Percentiles rank a stretch among this genome's conserved stretches.
Conservation (phyloP, 2,113 vertebrate genomes). For the Pseudorhombus dupliciocellatus region DNA sequence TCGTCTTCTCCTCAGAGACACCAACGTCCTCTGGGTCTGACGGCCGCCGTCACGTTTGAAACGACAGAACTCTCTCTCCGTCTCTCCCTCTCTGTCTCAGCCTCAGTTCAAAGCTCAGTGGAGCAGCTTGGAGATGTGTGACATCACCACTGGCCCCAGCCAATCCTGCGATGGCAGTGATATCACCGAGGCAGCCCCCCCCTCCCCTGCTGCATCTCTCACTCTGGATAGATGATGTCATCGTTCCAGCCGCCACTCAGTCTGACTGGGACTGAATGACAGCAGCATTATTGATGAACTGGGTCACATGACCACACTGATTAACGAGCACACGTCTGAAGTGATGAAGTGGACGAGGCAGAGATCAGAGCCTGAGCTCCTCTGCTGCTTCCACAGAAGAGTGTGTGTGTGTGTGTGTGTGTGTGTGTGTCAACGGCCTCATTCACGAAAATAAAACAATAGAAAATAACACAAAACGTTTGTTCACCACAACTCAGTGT, state of each 20-base stretch:
- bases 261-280: neutral
- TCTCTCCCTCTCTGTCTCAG: conserved; percentile 29
- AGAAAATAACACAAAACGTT: too few species aligned
- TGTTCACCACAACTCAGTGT: too few species aligned
- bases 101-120: conserved; percentile 92
- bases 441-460: too few species aligned
- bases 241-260: conserved; percentile 44
- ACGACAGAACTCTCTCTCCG: conserved; percentile 44
- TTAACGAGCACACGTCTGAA: too few species aligned
- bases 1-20: conserved; percentile 34
- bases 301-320: too few species aligned
- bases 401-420: too few species aligned
- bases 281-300: neutral
- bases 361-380: too few species aligned
- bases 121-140: conserved; percentile 94
- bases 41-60: conserved; percentile 22
- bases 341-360: too few species aligned
- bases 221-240: conserved; percentile 83
- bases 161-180: conserved; percentile 89
- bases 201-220: conserved; percentile 82
- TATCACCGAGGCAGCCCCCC: conserved; percentile 81
- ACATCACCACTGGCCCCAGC: conserved; percentile 89
- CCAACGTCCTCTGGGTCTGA: neutral
- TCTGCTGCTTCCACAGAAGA: too few species aligned
- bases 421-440: too few species aligned